phyloP scores from a whole-genome alignment of 2,888 invertebrate genomes.

The Boloria euphrosyne region DNA sequence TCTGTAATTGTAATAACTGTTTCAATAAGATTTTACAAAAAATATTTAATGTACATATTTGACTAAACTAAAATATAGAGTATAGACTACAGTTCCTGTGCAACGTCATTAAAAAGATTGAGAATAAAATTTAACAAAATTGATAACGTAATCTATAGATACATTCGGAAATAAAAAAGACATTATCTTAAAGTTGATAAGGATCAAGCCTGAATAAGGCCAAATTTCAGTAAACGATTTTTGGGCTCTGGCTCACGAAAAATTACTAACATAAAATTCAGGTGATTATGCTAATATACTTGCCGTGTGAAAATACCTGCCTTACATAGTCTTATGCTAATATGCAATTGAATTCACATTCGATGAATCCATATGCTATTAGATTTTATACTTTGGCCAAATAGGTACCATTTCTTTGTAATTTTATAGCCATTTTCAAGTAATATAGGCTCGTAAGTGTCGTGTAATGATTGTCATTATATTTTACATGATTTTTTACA shows the following conservation, averaged over 20 bases:
- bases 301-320: conserved; percentile 23
- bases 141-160: background rate
- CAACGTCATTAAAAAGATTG: no score
- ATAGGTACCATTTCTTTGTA: background rate
- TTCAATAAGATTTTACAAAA: no score
- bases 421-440: background rate
- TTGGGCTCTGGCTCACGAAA: conserved; percentile 11
- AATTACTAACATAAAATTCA: conserved; percentile 25
- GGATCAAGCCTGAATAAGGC: conserved; percentile 7
- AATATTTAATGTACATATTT: no score
- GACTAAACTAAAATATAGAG: no score
- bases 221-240: conserved; percentile 23
- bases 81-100: no score
- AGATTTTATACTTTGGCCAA: conserved; percentile 10
- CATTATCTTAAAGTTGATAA: conserved; percentile 22
- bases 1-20: no score
- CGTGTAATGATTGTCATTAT: background rate
- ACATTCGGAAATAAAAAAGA: background rate
- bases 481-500: background rate
- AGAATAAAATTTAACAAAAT: no score
- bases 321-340: conserved; percentile 31
- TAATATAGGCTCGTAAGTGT: no score
- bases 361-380: conserved; percentile 22
- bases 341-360: conserved; percentile 28
- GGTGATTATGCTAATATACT: conserved; percentile 33